Base-by-base conservation (phyloP, 2,797 vertebrate genomes). In the Harpagifer antarcticus region DNA sequence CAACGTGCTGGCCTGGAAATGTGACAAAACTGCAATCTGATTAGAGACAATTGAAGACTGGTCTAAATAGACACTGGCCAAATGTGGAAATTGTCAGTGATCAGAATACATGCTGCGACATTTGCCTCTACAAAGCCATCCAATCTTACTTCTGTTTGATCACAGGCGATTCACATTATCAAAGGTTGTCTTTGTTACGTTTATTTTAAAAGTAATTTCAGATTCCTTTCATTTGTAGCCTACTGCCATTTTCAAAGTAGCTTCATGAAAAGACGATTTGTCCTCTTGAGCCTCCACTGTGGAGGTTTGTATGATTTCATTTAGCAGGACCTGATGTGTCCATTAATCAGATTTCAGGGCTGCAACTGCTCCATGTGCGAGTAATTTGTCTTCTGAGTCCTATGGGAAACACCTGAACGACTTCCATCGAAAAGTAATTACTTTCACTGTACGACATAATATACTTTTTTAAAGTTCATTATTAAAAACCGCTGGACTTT, bases 11-110 rank as follows among this genome's bases (percentile, higher is more conserved):
- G 49, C 43, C 68, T 74, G 81, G 66, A 83, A 87, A 88, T 88
- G 79, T 84, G 88, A 90, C 87, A 88, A 90, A 92, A 88, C 85
- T 79, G 69, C 52, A 40, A 79, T 84, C 67, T 78, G 83, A 88
- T 86, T 78, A 73, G 74, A 87, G 71, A 76, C 54, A 73, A 86
- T 75, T 76, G 73, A 55, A 77, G 77, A 77, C 63, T 8, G 40
- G 58, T 68, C n/a, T 60, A 44, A 72, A 62, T 66, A 79, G 67
- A 84, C 72, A 45, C 48, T 7, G 58, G 3, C 2, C 33, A 42
- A 27, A 48, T 45, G 79, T 56, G 45, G 48, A 74, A 81, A 27
- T 9, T 48, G 45, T 53, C 52, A 68, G 58, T 74, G 84, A 83
- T 86, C 74, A 31, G 72, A 83, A 81, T 73, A 68, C 48, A 58